Percentiles rank a stretch among this genome's conserved stretches.
Evolutionary conservation across 2,888 invertebrate genomes (phyloP).

Genomic region (Pachliopta kotzebuea): DNA sequence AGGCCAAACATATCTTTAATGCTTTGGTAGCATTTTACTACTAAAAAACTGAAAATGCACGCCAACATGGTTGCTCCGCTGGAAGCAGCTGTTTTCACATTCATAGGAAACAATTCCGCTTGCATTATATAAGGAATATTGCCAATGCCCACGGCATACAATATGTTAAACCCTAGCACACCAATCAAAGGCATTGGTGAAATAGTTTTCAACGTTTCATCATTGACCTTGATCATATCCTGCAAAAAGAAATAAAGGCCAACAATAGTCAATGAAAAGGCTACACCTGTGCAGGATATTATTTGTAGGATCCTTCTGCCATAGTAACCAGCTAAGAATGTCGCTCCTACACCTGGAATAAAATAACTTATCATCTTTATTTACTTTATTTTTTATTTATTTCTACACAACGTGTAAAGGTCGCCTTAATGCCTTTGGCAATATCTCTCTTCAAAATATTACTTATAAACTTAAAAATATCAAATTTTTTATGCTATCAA

Average conservation of each 20-base stretch:
- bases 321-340: slow-evolving; percentile 75
- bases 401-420: too few species aligned
- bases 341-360: slow-evolving; percentile 67
- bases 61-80: slow-evolving; percentile 79
- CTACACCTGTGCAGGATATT: slow-evolving; percentile 76
- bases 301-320: slow-evolving; percentile 79
- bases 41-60: slow-evolving; percentile 78
- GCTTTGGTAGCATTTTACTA: slow-evolving; percentile 81
- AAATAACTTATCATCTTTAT: neutral
- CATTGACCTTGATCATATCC: slow-evolving; percentile 54
- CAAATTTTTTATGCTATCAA: too few species aligned
- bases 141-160: slow-evolving; percentile 81
- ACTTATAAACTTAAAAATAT: too few species aligned
- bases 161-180: slow-evolving; percentile 78
- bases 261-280: slow-evolving; percentile 70
- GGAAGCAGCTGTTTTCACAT: slow-evolving; percentile 82
- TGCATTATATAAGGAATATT: slow-evolving; percentile 83
- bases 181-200: slow-evolving; percentile 78
- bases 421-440: too few species aligned
- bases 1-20: slow-evolving; percentile 78
- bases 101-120: slow-evolving; percentile 83
- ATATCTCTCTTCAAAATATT: too few species aligned
- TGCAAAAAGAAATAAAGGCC: slow-evolving; percentile 79
- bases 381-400: too few species aligned
- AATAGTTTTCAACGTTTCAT: slow-evolving; percentile 54